Evolutionary conservation across 30 jellyfish, hydroid and myxozoan species (phyloP).

Genomic region (Hydractinia symbiolongicarpus): DNA sequence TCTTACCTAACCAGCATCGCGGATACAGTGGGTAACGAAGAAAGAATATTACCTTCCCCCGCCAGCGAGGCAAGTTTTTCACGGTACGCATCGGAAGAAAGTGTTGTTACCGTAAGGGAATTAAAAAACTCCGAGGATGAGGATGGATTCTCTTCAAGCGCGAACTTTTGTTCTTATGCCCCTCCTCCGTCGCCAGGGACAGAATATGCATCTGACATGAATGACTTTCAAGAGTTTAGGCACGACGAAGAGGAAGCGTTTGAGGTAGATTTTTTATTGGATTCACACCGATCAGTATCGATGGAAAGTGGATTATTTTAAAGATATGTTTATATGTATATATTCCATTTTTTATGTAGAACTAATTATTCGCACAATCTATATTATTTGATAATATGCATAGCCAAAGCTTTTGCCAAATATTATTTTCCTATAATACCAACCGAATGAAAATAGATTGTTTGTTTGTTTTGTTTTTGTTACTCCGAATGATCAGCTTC

Average conservation of each 20-base stretch:
- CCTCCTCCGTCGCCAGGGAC: constrained; percentile 46
- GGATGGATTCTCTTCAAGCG: neutral
- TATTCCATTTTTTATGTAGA: neutral
- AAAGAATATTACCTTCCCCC: constrained; percentile 22
- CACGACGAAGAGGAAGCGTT: constrained; percentile 26
- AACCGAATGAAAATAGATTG: too few species aligned
- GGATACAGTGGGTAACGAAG: neutral
- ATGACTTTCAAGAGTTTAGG: constrained; percentile 13
- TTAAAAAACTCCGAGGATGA: neutral
- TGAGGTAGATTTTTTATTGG: constrained; percentile 15
- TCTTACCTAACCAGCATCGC: neutral
- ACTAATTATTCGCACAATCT: neutral
- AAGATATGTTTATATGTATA: constrained; percentile 11
- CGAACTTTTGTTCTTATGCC: constrained; percentile 21
- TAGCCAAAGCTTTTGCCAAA: constrained; percentile 1
- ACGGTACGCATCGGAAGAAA: neutral
- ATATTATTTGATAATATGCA: constrained; percentile 2
- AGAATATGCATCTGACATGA: constrained; percentile 25
- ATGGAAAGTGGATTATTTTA: constrained; percentile 3
- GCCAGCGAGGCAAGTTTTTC: constrained; percentile 21
- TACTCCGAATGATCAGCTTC: too few species aligned
- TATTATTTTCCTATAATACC: constrained; percentile 1
- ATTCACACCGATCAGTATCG: constrained; percentile 1
- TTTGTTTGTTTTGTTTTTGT: too few species aligned
- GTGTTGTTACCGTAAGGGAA: neutral